phyloP scores from a whole-genome alignment of 1,140 invertebrate species.

The Drosophila mojavensis region DNA sequence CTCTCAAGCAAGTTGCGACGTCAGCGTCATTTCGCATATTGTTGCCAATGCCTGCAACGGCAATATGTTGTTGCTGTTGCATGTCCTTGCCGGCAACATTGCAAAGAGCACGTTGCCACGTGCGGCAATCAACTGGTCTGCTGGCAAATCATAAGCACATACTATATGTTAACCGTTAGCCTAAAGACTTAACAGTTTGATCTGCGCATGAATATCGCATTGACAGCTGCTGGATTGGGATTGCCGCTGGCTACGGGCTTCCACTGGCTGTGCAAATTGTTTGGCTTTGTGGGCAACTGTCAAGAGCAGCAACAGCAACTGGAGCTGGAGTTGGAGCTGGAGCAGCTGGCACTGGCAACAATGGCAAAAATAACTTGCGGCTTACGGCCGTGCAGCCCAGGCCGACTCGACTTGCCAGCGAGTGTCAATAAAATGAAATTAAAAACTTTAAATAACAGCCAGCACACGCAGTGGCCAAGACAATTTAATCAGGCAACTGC shows the following conservation, averaged over 20 bases:
- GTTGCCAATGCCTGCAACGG: slow-evolving; percentile 11
- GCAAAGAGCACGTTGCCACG: slow-evolving; percentile 45
- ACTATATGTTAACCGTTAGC: not conserved
- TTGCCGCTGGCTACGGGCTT: slow-evolving; percentile 15
- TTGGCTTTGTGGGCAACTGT: slow-evolving; percentile 59
- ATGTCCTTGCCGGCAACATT: not conserved
- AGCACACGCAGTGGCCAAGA: slow-evolving; percentile 32
- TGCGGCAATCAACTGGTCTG: slow-evolving; percentile 39
- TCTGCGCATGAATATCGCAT: slow-evolving; percentile 50
- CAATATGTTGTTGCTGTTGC: slow-evolving; percentile 16
- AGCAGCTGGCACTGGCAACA: not conserved
- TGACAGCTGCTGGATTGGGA: slow-evolving; percentile 48
- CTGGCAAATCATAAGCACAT: slow-evolving; percentile 1
- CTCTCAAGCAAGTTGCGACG: slow-evolving; percentile 11
- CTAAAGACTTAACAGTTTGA: slow-evolving; percentile 17
- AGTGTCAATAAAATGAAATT: slow-evolving; percentile 79
- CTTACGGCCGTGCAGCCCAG: not conserved
- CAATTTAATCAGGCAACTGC: slow-evolving; percentile 77
- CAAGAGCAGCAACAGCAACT: slow-evolving; percentile 16
- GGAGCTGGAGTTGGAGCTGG: not conserved
- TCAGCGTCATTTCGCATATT: slow-evolving; percentile 38
- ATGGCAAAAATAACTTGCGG: slow-evolving; percentile 21
- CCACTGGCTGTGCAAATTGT: slow-evolving; percentile 7
- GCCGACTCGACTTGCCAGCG: not conserved
- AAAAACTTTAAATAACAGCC: slow-evolving; percentile 71